Percentiles rank a stretch among this genome's conserved stretches.
These are phyloP conservation scores for Physella acuta DNA, from an alignment of 1,140 invertebrate genomes.

Conservation along the genomic window DNA sequence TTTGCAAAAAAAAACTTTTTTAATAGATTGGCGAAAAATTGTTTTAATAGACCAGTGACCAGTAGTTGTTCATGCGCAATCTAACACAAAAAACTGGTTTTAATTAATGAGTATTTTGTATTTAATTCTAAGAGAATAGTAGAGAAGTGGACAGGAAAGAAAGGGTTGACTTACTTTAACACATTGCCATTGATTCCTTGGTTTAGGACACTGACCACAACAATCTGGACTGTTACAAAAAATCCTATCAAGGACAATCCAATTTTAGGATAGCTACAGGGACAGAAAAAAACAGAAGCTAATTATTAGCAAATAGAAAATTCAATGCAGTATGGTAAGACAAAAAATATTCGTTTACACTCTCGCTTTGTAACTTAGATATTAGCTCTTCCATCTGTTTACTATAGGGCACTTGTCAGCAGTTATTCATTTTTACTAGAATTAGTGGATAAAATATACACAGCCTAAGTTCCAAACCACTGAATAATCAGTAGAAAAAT, in stretches of 20 bases:
- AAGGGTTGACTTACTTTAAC: conserved; percentile 16
- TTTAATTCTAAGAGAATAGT: background rate
- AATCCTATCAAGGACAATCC: conserved; percentile 19
- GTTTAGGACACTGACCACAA: conserved; percentile 19
- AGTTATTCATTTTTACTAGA: too few relatives aligned
- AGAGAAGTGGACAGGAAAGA: background rate
- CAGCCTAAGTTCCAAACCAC: too few relatives aligned
- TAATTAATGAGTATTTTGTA: background rate
- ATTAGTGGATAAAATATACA: too few relatives aligned
- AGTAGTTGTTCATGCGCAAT: background rate
- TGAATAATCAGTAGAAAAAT: too few relatives aligned
- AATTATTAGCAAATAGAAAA: too few relatives aligned
- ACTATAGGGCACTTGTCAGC: too few relatives aligned
- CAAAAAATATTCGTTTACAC: too few relatives aligned
- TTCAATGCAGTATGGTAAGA: too few relatives aligned
- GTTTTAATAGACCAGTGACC: background rate
- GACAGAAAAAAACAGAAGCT: background rate
- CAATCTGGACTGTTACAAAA: conserved; percentile 21
- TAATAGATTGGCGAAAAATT: background rate
- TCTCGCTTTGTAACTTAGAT: too few relatives aligned
- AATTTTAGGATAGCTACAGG: conserved; percentile 10
- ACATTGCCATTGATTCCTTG: conserved; percentile 30
- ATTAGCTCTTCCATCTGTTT: too few relatives aligned
- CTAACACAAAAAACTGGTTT: background rate
- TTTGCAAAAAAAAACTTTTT: conserved; percentile 17